Base-by-base conservation (phyloP, 1,140 invertebrate genomes). In the Nephila pilipes region DNA sequence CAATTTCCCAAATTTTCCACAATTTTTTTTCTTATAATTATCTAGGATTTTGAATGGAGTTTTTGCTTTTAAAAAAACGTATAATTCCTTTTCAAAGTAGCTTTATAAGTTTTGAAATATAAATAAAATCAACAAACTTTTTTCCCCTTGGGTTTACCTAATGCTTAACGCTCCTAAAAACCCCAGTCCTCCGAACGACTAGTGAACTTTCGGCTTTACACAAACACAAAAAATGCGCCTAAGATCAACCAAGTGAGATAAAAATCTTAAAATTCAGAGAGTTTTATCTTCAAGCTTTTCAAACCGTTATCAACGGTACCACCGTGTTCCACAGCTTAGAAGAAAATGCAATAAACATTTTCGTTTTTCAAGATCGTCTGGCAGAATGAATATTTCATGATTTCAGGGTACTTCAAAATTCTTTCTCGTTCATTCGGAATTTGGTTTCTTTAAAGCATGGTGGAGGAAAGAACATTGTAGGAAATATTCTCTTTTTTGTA, bases 351-450 rank as follows among this genome's bases (percentile, higher is more conserved):
- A 81, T 36, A 36, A 81, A 81, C 25, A 29, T 36, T 81, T 81
- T 81, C 36, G 32, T n/a, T 36, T 81, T 81, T 81, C 14, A 81
- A 81, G 80, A 81, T 46, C 32, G 32, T 46, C 80, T 46, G 32
- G 36, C 22, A 54, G 18, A 81, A 81, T 81, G 80, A 81, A 81
- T 81, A 81, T 81, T 81, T 81, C 80, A 81, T 81, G 80, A 81
- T 54, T 54, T 20, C 38, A 46, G n/a, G 10, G 20, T 20, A 75
- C 25, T 25, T 75, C 25, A 14, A 36, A 81, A n/a, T 20, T 81
- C 32, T 22, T 81, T 46, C 36, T 14, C 38, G 3, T 16, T 81
- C 36, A 8, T 46, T 22, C 36, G 6, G 38, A 54, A 22, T 75
- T 75, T 29, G n/a, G 20, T 22, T 36, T 4, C 20, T n/a, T 16